Conservation (phyloP, 2,797 vertebrate species). For the Smutsia temminckii region DNA sequence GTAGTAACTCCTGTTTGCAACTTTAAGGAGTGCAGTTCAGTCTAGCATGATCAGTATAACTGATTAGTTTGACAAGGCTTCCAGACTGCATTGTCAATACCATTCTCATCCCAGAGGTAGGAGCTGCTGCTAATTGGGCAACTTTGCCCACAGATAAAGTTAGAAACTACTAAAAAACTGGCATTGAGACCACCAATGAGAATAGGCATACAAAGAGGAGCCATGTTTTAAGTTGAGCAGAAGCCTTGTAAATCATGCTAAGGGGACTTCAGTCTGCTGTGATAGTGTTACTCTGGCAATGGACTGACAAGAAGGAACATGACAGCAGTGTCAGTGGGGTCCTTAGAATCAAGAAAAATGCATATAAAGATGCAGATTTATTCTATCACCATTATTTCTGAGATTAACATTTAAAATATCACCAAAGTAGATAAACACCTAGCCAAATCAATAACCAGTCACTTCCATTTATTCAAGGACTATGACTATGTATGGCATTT, state of each 20-base stretch:
- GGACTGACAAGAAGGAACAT: background rate
- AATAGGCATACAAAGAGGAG: background rate
- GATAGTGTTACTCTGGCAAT: no score
- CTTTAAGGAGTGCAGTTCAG: background rate
- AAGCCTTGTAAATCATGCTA: background rate
- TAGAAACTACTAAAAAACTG: background rate
- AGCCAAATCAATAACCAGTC: background rate
- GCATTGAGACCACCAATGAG: background rate
- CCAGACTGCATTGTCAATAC: background rate
- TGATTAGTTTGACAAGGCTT: background rate
- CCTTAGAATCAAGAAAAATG: background rate
- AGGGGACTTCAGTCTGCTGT: background rate
- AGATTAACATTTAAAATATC: no score
- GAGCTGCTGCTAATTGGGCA: background rate
- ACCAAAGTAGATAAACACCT: background rate
- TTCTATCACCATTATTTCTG: background rate
- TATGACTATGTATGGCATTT: background rate
- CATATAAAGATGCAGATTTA: background rate
- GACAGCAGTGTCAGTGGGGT: background rate
- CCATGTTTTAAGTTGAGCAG: background rate
- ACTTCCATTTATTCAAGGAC: background rate
- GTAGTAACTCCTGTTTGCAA: background rate
- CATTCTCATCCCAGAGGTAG: background rate
- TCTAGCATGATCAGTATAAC: background rate
- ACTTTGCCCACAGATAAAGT: background rate